Evolutionary conservation across 35 echinoderm and acorn worm genomes (phyloP).

Genomic region (Diadema setosum): DNA sequence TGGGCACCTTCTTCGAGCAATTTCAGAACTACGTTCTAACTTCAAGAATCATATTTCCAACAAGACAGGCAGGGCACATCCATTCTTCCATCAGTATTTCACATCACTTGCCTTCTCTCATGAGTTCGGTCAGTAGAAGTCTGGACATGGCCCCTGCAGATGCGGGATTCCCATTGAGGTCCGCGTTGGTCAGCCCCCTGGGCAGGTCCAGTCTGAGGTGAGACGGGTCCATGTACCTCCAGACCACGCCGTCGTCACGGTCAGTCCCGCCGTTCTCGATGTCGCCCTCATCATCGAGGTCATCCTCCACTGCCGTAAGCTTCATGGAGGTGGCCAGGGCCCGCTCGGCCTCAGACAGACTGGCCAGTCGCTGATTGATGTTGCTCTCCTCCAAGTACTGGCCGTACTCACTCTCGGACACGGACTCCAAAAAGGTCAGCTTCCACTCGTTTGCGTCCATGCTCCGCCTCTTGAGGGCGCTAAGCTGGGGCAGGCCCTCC

Average conservation of each 20-base stretch:
- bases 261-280: background rate
- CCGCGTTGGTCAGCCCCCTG: background rate
- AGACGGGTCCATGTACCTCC: background rate
- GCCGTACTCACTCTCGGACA: conserved; percentile 61
- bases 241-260: background rate
- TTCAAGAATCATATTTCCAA: no score
- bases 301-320: background rate
- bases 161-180: background rate
- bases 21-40: no score
- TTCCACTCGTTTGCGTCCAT: conserved; percentile 99
- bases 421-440: conserved; percentile 75
- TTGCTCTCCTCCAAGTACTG: background rate
- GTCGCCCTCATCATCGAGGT: background rate
- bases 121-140: background rate
- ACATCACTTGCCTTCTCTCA: background rate
- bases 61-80: no score
- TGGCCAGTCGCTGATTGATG: background rate
- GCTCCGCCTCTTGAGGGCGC: conserved; percentile 18
- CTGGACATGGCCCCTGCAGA: background rate
- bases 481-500: background rate
- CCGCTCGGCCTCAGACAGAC: background rate
- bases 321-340: background rate
- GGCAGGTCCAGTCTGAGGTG: background rate
- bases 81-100: no score
- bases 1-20: no score